Evolutionary conservation across 2,113 vertebrate species (phyloP), one percentile per base, ranked within the genome.

Genomic region (Hippotragus niger): DNA sequence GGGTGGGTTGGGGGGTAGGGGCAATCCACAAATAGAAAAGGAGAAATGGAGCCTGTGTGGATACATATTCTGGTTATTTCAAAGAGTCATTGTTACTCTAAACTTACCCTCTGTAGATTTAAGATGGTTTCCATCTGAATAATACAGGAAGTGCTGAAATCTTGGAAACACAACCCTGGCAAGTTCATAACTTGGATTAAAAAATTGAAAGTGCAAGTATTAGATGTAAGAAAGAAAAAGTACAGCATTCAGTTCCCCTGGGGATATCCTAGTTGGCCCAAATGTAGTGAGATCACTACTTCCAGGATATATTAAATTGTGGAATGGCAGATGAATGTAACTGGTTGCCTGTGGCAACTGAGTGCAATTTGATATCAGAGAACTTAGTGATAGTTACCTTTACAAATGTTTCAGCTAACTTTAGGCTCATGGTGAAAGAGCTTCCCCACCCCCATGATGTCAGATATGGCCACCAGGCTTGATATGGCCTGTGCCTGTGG

Each of bases 1-100:
- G 36, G 67, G 23, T 76, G 71, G 71, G 71, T 43, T 71, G 19
- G 2, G 1, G 67, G 19, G n/a, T 71, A 19, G 36, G 2, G 40
- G 12, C 36, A 76, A 40, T 43, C 95, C 91, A 53, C 21, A 93
- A 95, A 91, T 36, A 96, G 88, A 97, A 98, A 98, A 98, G 86
- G 82, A 97, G 97, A 98, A 98, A 97, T 80, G 57, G 60, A 71
- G 7, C 64, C 8, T 92, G 95, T 97, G 96, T 83, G 94, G 74
- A 74, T 82, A 29, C 47, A 17, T 14, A 16, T 88, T 92, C 74
- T 58, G 16, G 10, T 1, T 33, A 29, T 25, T 40, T 88, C 58
- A 94, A 85, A 9, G 95, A 96, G 71, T 93, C 89, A 74, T 4
- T 33, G 25, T 95, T 83, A 83, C 29, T 0, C 58, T n/a, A 8